phyloP scores from a whole-genome alignment of 2,888 invertebrate genomes.

The Maniola hyperantus region DNA sequence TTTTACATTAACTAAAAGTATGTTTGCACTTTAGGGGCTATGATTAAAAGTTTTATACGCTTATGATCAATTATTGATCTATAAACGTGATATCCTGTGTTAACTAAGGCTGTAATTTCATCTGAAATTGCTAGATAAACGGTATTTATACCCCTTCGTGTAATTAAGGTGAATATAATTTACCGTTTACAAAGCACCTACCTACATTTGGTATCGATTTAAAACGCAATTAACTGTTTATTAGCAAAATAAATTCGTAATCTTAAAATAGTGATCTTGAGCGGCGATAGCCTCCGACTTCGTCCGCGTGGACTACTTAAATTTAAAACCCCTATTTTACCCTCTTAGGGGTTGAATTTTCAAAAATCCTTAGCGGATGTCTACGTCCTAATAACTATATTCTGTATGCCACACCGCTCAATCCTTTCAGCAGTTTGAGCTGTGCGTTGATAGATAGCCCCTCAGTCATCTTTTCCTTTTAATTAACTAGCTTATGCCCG shows the following conservation, averaged over 20 bases:
- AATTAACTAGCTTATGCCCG: too few species aligned
- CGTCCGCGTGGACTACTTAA: too few species aligned
- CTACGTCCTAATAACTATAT: too few species aligned
- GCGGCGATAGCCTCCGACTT: too few species aligned
- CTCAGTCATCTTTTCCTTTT: too few species aligned
- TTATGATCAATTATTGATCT: constrained; percentile 1
- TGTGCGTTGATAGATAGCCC: too few species aligned
- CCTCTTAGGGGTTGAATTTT: too few species aligned
- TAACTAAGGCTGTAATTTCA: constrained; percentile 17
- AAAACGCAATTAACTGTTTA: not conserved
- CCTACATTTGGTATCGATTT: not conserved
- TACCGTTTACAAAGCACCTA: not conserved
- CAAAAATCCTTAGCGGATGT: too few species aligned
- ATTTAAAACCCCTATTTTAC: too few species aligned
- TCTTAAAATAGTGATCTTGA: too few species aligned
- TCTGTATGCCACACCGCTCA: too few species aligned
- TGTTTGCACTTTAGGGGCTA: not conserved
- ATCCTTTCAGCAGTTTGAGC: too few species aligned
- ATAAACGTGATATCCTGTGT: constrained; percentile 5
- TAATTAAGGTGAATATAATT: constrained; percentile 14
- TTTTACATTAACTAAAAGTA: not conserved
- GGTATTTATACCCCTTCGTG: not conserved
- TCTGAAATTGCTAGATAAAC: not conserved
- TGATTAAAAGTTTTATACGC: constrained; percentile 3
- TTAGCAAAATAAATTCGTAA: not conserved